A percentile compares a stretch with the other conserved stretches of the same genome.
These are phyloP conservation scores for Cervus canadensis DNA, from an alignment of 2,113 vertebrate genomes.

Conservation along the genomic window DNA sequence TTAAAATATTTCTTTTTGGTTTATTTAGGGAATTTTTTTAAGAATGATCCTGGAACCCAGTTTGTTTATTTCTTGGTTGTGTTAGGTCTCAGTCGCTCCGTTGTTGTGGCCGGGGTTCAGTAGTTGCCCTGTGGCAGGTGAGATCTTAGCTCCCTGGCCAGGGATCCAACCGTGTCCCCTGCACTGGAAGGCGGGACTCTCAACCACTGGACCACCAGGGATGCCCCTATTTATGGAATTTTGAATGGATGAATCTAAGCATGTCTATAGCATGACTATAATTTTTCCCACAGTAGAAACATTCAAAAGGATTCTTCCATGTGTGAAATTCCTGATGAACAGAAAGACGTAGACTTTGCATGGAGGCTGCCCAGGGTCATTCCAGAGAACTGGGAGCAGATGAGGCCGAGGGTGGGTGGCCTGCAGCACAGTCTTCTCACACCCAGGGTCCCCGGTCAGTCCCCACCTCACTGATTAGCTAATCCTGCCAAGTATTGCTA, in stretches of 20 bases:
- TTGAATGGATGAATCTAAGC: background rate
- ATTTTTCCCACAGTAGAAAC: constrained; percentile 27
- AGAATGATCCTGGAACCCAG: background rate
- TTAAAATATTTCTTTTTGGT: background rate
- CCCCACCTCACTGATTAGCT: background rate
- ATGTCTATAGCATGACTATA: background rate
- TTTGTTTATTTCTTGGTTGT: background rate
- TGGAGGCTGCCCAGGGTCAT: background rate
- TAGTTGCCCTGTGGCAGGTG: background rate
- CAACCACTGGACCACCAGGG: background rate
- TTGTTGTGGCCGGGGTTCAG: background rate
- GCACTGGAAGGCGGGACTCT: background rate
- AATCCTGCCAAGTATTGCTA: background rate
- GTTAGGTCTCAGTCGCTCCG: background rate
- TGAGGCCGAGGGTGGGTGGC: accelerated
- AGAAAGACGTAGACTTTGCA: background rate
- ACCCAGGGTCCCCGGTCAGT: background rate
- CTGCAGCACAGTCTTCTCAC: background rate
- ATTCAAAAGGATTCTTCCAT: constrained; percentile 7
- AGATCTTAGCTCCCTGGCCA: background rate
- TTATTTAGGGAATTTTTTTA: background rate
- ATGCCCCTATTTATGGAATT: background rate
- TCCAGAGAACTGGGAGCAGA: background rate
- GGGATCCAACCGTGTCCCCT: background rate
- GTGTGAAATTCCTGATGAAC: constrained; percentile 6